Conservation (phyloP, 1,140 invertebrate species). For the Thalassaphorura encarpata region DNA sequence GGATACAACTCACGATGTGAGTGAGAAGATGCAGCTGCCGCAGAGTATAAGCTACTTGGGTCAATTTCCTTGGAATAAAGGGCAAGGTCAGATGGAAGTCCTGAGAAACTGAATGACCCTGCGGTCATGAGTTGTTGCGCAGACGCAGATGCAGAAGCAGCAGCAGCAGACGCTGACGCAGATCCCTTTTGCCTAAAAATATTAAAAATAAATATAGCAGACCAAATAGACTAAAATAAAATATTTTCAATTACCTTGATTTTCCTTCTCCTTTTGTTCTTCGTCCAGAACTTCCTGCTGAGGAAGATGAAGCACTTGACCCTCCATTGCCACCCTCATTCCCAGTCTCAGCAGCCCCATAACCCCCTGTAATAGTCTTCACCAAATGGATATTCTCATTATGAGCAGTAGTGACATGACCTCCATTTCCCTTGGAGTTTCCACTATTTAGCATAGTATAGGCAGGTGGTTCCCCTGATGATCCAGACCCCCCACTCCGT, state of each 20-base stretch:
- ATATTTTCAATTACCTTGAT: neutral
- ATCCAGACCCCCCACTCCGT: constrained; percentile 1
- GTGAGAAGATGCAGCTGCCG: constrained; percentile 21
- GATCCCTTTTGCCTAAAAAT: neutral
- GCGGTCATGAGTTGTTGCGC: constrained; percentile 19
- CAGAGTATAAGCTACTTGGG: constrained; percentile 14
- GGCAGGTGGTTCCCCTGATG: constrained; percentile 5
- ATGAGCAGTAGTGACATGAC: no score
- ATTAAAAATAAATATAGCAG: neutral
- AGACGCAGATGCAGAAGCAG: constrained; percentile 3
- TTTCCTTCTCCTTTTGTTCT: neutral
- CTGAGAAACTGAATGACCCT: constrained; percentile 28
- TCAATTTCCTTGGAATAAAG: constrained; percentile 30
- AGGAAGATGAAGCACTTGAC: neutral
- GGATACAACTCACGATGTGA: constrained; percentile 25
- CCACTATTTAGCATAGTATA: constrained; percentile 13
- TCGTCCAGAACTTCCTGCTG: neutral
- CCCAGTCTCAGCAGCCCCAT: neutral
- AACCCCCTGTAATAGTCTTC: no score
- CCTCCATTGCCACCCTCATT: neutral
- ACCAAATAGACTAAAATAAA: neutral
- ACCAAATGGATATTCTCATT: no score
- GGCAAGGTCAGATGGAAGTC: constrained; percentile 18
- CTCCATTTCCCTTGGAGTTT: neutral
- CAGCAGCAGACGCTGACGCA: neutral